Percentiles rank a stretch among this genome's conserved stretches.
Conservation (phyloP, 64 coral and sea anemone species). For the Platygyra sinensis region DNA sequence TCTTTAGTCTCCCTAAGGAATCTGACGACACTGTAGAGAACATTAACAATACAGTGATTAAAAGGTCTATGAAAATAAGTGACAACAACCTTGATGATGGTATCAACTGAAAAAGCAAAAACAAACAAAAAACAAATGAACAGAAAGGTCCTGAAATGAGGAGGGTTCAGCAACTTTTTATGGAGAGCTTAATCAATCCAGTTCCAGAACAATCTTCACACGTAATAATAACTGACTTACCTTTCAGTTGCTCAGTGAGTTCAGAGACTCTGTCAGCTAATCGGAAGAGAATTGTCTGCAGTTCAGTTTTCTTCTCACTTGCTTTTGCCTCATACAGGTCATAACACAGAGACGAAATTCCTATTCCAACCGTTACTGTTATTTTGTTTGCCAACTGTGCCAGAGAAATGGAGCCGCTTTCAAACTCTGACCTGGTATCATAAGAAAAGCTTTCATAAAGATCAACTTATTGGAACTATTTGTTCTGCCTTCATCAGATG, state of each 20-base stretch:
- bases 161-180: no score
- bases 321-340: slow-evolving; percentile 81
- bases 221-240: neutral
- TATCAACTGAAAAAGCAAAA: no score
- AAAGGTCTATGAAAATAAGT: no score
- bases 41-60: neutral
- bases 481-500: no score
- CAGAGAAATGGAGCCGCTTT: slow-evolving; percentile 49
- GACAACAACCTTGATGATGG: no score
- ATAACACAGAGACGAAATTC: slow-evolving; percentile 44
- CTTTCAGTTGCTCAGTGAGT: slow-evolving; percentile 81
- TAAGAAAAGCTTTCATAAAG: neutral
- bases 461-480: neutral
- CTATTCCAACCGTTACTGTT: slow-evolving; percentile 61
- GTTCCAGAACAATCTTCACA: no score
- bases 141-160: no score
- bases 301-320: slow-evolving; percentile 73
- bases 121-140: no score
- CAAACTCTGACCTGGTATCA: slow-evolving; percentile 71
- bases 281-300: slow-evolving; percentile 76
- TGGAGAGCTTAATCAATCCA: no score
- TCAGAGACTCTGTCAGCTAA: slow-evolving; percentile 74
- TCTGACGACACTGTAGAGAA: slow-evolving; percentile 60
- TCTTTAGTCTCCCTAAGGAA: slow-evolving; percentile 70
- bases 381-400: slow-evolving; percentile 61